Base-by-base conservation (phyloP, 2,113 vertebrate species). In the Corythornis madagascariensis region DNA sequence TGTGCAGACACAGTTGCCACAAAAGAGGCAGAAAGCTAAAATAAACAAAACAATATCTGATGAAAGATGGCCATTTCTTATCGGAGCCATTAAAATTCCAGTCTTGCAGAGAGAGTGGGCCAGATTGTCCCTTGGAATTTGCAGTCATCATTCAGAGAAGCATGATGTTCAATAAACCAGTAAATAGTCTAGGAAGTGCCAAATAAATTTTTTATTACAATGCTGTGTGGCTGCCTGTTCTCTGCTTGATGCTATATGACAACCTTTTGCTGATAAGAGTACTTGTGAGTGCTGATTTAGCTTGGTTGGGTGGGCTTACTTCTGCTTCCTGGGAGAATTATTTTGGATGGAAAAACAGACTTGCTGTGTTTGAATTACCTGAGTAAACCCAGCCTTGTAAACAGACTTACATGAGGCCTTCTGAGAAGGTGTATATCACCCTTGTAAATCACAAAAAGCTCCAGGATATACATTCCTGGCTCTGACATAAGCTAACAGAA, bases 11-110 rank as follows among this genome's bases (percentile, higher is more conserved):
- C 53, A 31, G 60, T 83, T 83, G 77, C 45, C 63, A 67, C 76
- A 90, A 84, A 94, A 93, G 89, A 93, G 78, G 72, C 22, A 91
- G 81, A 96, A 93, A 88, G 43, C 75, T 96, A 93, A 91, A 96
- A 93, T 79, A 96, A 95, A 93, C 84, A 90, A 26, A 13, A 52
- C 83, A 75, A 81, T 83, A 88, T 96, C 94, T 95, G 96, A 96
- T 82, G 94, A 97, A 94, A 96, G 92, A 90, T 89, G 87, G 16
- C 21, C 0, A 3, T 87, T 31, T 91, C 77, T 94, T 96, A 95
- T 93, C 56, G 0, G 11, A 79, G 56, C 92, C 93, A 96, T 96
- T 97, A 96, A 97, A 96, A 97, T 96, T 97, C 95, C 95, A 93
- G 25, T 81, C 89, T 42, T 69, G 87, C 89, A 48, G 69, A 59